Base-by-base conservation (phyloP, 2,888 invertebrate genomes). In the Atherix ibis region DNA sequence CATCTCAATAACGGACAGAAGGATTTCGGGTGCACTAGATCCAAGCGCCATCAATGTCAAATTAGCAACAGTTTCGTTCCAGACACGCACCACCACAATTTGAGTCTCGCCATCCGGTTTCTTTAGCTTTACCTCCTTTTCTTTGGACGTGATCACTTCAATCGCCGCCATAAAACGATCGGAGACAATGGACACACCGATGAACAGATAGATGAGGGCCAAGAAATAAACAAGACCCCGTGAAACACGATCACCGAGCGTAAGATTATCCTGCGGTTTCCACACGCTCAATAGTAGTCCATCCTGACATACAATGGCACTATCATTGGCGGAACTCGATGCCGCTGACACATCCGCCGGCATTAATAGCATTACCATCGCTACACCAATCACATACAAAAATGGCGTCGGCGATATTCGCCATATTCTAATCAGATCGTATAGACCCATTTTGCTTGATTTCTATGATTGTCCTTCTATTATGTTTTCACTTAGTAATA, bases 21-120 rank as follows among this genome's bases (percentile, higher is more conserved):
- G 66, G 54, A 98, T 98, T 64, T 98, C 98, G 1, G 98, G 98
- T 3, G 97, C 97, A 48, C 94, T 95, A 15, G 95, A 95, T 3
- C 98, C 97, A 35, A 98, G 65, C 10, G 98, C 98, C 98, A 98
- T 98, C 34, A 98, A 69, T 4, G 97, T 98, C 46, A 98, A 66
- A 64, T 98, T 98, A 43, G 95, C 95, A 27, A 98, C 97, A 3
- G 98, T 97, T 60, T 97, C 97, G 63, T 98, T 98, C 98, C 98
- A 98, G 38, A 98, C 84, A 38, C 95, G 71, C 12, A 98, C 95
- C 32, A 80, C 81, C 27, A 97, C 70, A 46, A 85, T 82, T 52
- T 91, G 85, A 10, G 73, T 74, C 40, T 88, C 85, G 40, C 88
- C 87, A 50, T 83, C 84, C 43, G 83, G 76, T 44, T 84, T 81